These are phyloP conservation scores for Gari tellinella DNA, from an alignment of 2,888 invertebrate species.

Conservation along the genomic window DNA sequence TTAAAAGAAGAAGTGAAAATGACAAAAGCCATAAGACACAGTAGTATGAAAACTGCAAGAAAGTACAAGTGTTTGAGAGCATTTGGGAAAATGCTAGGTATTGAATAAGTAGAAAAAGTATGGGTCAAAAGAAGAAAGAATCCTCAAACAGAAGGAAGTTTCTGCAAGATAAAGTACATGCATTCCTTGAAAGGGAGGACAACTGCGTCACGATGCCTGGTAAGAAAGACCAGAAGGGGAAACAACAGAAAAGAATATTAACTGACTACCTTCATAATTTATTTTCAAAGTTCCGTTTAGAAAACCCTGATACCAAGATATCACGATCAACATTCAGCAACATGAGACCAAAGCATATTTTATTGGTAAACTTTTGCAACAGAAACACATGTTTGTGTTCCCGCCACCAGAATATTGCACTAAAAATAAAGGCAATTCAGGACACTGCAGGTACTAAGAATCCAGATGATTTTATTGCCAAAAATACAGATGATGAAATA, in stretches of 20 bases:
- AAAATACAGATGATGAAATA: too few relatives aligned
- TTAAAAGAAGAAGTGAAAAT: too few relatives aligned
- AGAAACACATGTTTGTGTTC: conserved; percentile 29
- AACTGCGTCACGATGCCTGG: conserved; percentile 20
- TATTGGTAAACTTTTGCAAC: conserved; percentile 22
- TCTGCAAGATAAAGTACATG: background rate
- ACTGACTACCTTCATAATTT: conserved; percentile 30
- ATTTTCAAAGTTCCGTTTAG: conserved; percentile 20
- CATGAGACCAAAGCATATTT: conserved; percentile 14
- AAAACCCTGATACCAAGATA: conserved; percentile 24
- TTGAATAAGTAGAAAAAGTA: too few relatives aligned
- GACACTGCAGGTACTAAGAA: conserved; percentile 15
- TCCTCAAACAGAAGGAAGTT: background rate
- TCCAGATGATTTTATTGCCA: conserved; percentile 29
- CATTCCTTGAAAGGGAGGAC: conserved; percentile 16
- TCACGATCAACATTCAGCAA: conserved; percentile 19
- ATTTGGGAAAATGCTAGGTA: conserved; percentile 5
- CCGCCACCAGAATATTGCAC: conserved; percentile 24
- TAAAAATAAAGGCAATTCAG: conserved; percentile 26
- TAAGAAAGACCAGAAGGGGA: conserved; percentile 26
- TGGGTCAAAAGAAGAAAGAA: background rate
- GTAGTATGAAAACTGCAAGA: too few relatives aligned
- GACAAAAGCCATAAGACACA: too few relatives aligned
- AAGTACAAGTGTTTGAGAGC: too few relatives aligned
- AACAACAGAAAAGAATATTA: conserved; percentile 21